Evolutionary conservation across 1,140 invertebrate species (phyloP).

Genomic region (Drosophila asahinai): DNA sequence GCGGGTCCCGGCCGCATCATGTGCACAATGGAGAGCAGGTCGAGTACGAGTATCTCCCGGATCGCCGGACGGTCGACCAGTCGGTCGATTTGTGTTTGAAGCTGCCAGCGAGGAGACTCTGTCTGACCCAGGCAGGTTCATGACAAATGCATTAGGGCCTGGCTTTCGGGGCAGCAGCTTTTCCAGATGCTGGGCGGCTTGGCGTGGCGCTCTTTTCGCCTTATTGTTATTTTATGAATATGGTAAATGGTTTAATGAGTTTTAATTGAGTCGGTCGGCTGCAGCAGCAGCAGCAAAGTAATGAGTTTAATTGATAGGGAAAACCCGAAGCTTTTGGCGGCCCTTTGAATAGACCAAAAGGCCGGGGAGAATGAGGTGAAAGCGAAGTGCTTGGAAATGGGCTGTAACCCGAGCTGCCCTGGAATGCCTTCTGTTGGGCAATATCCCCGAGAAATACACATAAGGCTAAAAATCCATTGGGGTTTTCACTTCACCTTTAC

Average conservation of each 20-base stretch:
- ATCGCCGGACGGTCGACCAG: slow-evolving; percentile 15
- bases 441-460: slow-evolving; percentile 27
- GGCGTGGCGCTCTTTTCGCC: slow-evolving; percentile 47
- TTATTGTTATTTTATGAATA: slow-evolving; percentile 83
- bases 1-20: slow-evolving; percentile 61
- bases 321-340: slow-evolving; percentile 34
- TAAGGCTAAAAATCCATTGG: slow-evolving; percentile 17
- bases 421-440: slow-evolving; percentile 59
- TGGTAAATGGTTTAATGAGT: slow-evolving; percentile 82
- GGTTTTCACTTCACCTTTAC: slow-evolving; percentile 32
- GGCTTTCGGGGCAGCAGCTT: slow-evolving; percentile 20
- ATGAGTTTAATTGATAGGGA: slow-evolving; percentile 82
- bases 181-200: slow-evolving; percentile 24
- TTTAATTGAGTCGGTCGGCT: slow-evolving; percentile 73
- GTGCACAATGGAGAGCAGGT: slow-evolving; percentile 83
- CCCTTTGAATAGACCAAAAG: slow-evolving; percentile 45
- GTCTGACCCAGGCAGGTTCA: slow-evolving; percentile 65
- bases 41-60: slow-evolving; percentile 47
- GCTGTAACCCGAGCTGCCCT: slow-evolving; percentile 44
- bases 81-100: slow-evolving; percentile 53
- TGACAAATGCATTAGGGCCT: slow-evolving; percentile 79
- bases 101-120: slow-evolving; percentile 30
- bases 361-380: slow-evolving; percentile 62
- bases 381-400: slow-evolving; percentile 51
- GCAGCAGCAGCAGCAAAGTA: slow-evolving; percentile 37